Evolutionary conservation across 2,113 vertebrate species (phyloP).

Genomic region (Gorsachius goisagi): DNA sequence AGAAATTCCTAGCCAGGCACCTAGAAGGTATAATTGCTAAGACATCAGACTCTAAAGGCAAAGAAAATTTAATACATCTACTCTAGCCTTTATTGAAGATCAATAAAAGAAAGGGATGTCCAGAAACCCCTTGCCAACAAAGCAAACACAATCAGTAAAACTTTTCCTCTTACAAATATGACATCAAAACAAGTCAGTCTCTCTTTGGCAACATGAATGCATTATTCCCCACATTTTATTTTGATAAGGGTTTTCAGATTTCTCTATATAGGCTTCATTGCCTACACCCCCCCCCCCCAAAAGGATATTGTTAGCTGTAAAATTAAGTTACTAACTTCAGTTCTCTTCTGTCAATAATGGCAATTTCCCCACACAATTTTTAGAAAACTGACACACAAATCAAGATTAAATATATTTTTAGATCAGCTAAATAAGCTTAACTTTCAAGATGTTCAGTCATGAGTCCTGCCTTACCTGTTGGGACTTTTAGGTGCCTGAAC

Average conservation of each 20-base stretch:
- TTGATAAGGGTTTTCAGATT: rapidly evolving
- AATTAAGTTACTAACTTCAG: neutral
- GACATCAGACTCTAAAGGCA: neutral
- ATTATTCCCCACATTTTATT: neutral
- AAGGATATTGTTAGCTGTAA: neutral
- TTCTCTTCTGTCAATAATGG: neutral
- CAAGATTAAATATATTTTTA: neutral
- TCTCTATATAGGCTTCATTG: neutral
- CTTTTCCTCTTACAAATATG: neutral
- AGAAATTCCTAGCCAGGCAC: neutral
- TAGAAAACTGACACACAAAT: neutral
- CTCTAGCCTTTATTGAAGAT: neutral
- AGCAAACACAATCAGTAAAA: neutral
- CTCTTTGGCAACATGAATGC: neutral
- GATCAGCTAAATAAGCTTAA: neutral
- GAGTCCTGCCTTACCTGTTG: neutral
- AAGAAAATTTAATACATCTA: neutral
- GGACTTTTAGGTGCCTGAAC: neutral
- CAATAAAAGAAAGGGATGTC: neutral
- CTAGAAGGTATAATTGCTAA: neutral
- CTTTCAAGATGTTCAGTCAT: neutral
- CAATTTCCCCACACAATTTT: neutral
- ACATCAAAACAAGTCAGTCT: neutral
- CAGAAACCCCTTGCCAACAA: neutral
- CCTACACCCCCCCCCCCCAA: neutral